A percentile compares a stretch with the other conserved stretches of the same genome.
phyloP scores from a whole-genome alignment of 2,888 invertebrate genomes.

The Spialia ferax region DNA sequence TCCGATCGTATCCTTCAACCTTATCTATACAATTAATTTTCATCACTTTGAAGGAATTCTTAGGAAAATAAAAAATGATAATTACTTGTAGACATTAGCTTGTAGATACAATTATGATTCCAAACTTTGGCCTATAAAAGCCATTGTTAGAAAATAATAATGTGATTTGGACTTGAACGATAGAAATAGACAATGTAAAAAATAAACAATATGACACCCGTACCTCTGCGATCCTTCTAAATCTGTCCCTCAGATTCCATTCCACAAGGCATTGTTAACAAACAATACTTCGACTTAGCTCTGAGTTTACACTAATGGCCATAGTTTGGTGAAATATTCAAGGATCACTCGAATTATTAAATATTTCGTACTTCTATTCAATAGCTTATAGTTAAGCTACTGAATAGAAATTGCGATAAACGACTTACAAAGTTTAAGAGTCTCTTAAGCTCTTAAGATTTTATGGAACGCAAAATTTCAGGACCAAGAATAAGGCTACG shows the following conservation, averaged over 20 bases:
- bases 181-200: too few species aligned
- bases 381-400: too few species aligned
- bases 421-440: constrained; percentile 3
- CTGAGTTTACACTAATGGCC: constrained; percentile 4
- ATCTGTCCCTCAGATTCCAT: neutral
- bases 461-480: neutral
- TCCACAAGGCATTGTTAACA: neutral
- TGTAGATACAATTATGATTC: too few species aligned
- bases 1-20: too few species aligned
- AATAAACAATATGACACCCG: neutral
- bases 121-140: too few species aligned
- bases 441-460: neutral
- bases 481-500: neutral
- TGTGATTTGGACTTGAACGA: too few species aligned
- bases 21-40: too few species aligned
- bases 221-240: neutral
- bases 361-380: constrained; percentile 1
- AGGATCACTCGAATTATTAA: constrained; percentile 1
- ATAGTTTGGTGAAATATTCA: constrained; percentile 5
- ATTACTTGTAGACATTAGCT: too few species aligned
- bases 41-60: too few species aligned
- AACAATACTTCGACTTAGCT: neutral
- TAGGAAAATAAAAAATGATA: too few species aligned
- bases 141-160: too few species aligned
- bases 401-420: constrained; percentile 9